Evolutionary conservation across 2,888 invertebrate genomes (phyloP), one percentile per base, ranked within the genome.

Genomic region (Scaptomyza cyrtandrae): DNA sequence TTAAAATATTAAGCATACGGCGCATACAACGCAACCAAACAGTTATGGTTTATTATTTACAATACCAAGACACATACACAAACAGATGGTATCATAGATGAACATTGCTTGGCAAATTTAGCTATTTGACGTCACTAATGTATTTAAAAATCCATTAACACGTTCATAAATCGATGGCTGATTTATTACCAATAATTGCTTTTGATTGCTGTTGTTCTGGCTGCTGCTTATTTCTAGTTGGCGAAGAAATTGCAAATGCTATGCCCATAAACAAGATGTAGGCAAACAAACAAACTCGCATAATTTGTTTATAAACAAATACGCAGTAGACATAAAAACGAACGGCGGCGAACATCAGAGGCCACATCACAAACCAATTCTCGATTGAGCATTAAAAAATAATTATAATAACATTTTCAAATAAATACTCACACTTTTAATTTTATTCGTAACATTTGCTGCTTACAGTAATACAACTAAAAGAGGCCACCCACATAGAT

Each of bases 151-250:
- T 85, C 86, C 70, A 84, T 85, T 85, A 88, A 85, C 84, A 85
- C 88, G 74, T 84, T 88, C 84, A 88, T 85, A 85, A 85, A 88
- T 88, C 71, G 84, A 70, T 67, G 50, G 69, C 74, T 88, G 84
- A 85, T 84, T 86, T 85, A 85, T 86, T 83, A 84, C 55, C 72
- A 65, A 88, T 86, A 85, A 85, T 80, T 88, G 84, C 57, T 74
- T 74, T 78, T 74, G 61, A 86, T 85, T 83, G 78, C 78, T 75
- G 78, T 86, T 61, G 53, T 76, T 74, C 63, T 61, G 63, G 66
- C 66, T 57, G 44, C 39, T 41, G 59, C 45, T 24, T 44, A 39
- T 46, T 69, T 49, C 58, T 45, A 14, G 59, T 55, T 35, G 55
- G 10, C 14, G 11, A 39, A 55, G 49, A 13, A 35, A 35, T 58